Percentiles rank a stretch among this genome's conserved stretches.
phyloP scores from a whole-genome alignment of 2,888 invertebrate species.

The Pedicia rivosa region DNA sequence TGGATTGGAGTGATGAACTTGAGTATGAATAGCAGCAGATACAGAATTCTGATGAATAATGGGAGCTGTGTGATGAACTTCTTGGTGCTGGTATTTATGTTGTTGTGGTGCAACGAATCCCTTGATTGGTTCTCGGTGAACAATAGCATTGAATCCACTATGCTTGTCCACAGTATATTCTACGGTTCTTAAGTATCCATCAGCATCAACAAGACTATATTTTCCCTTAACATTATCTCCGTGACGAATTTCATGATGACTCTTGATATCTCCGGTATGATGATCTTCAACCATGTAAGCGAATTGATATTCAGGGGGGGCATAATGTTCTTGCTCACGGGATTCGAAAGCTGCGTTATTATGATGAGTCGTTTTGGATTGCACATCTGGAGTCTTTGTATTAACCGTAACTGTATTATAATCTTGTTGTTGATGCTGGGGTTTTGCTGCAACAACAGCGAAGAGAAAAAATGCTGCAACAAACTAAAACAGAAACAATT shows the following conservation, averaged over 20 bases:
- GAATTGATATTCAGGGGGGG: constrained; percentile 33
- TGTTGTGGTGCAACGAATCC: constrained; percentile 1
- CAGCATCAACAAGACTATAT: constrained; percentile 35
- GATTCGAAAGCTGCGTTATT: too few relatives aligned
- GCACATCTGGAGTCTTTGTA: too few relatives aligned
- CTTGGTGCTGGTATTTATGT: too few relatives aligned
- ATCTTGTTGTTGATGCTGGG: neutral
- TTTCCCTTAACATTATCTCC: constrained; percentile 35
- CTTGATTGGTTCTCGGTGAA: constrained; percentile 32
- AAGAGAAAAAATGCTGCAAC: neutral
- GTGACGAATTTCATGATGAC: constrained; percentile 34
- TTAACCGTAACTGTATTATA: neutral
- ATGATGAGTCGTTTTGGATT: too few relatives aligned
- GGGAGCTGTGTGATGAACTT: too few relatives aligned
- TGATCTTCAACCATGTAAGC: constrained; percentile 32
- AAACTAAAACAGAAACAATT: neutral
- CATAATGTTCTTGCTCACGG: constrained; percentile 6
- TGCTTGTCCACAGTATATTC: constrained; percentile 35
- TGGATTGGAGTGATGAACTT: neutral
- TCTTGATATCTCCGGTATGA: constrained; percentile 36
- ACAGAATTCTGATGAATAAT: neutral
- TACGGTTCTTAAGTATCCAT: constrained; percentile 34
- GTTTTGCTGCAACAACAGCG: neutral
- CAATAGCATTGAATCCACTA: constrained; percentile 36
- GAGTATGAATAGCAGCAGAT: neutral